Base-by-base conservation (phyloP, 1,140 invertebrate genomes). In the Holcopasites calliopsidis region DNA sequence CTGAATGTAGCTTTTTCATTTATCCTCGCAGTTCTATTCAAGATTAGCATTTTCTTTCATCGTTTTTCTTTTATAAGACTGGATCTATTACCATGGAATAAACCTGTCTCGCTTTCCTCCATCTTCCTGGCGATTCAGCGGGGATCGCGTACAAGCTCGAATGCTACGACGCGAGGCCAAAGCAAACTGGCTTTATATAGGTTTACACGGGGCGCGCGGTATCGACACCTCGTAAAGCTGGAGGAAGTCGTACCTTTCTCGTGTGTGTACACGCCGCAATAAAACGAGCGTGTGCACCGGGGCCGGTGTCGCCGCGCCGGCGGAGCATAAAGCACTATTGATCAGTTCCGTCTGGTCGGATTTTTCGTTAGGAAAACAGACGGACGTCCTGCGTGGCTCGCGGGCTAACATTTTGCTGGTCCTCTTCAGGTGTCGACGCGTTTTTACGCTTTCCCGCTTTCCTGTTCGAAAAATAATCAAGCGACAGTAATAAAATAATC, bases 161-260 rank as follows among this genome's bases (percentile, higher is more conserved):
- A n/a, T n/a, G n/a, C n/a, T n/a, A n/a, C n/a, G n/a, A n/a, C n/a
- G n/a, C n/a, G n/a, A n/a, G 68, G 31, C 49, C 38, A 64, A 52
- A 73, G 78, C 54, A 82, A 80, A 82, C 79, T 55, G 50, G 44
- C 79, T 68, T 73, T 82, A 82, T 76, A 70, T 69, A 66, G 79
- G 74, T 77, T 81, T 82, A 82, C 69, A 74, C 21, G 52, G 80
- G 66, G 65, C 18, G 11, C 79, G 47, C 68, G 57, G 64, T 81
- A 82, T 81, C 80, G 80, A 82, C 80, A 82, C 75, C 79, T 82
- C 80, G 69, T 82, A 82, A 82, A 82, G 61, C 78, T 80, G 54
- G 73, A 82, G 79, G 80, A 82, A 82, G 80, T 82, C 66, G 80
- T 80, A 80, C 40, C 78, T 76, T 74, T 57, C 61, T 35, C 61